Percentiles rank a stretch among this genome's conserved stretches.
Evolutionary conservation across 2,888 invertebrate genomes (phyloP).

Genomic region (Griposia aprilina): DNA sequence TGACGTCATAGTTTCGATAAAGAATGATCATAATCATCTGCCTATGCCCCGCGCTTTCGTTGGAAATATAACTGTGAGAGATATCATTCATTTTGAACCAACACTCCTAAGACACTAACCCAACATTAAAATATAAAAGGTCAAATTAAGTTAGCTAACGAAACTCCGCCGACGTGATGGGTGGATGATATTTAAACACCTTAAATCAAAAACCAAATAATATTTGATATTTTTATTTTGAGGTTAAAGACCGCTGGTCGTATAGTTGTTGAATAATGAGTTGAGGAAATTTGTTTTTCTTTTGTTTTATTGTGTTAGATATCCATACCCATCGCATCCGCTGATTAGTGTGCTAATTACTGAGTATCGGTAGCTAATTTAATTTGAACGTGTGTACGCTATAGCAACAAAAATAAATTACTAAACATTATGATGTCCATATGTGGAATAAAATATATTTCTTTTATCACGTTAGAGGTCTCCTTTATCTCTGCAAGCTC

Average conservation of each 20-base stretch:
- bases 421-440: neutral
- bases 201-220: neutral
- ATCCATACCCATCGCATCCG: neutral
- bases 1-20: constrained; percentile 57
- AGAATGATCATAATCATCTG: constrained; percentile 57
- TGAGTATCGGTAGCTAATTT: neutral
- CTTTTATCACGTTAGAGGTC: neutral
- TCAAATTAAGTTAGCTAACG: neutral
- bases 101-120: neutral
- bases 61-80: neutral
- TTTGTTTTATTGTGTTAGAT: neutral
- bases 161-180: neutral
- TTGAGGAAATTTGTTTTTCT: neutral
- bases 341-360: neutral
- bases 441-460: neutral
- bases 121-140: neutral
- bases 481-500: neutral
- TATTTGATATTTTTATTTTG: neutral
- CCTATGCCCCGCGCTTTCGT: neutral
- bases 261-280: neutral
- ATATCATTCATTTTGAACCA: constrained; percentile 3
- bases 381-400: neutral
- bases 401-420: neutral
- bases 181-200: too few species aligned
- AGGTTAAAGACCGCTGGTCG: neutral